Evolutionary conservation across 2,888 invertebrate species (phyloP), one percentile per base, ranked within the genome.

Genomic region (Folsomia candida): DNA sequence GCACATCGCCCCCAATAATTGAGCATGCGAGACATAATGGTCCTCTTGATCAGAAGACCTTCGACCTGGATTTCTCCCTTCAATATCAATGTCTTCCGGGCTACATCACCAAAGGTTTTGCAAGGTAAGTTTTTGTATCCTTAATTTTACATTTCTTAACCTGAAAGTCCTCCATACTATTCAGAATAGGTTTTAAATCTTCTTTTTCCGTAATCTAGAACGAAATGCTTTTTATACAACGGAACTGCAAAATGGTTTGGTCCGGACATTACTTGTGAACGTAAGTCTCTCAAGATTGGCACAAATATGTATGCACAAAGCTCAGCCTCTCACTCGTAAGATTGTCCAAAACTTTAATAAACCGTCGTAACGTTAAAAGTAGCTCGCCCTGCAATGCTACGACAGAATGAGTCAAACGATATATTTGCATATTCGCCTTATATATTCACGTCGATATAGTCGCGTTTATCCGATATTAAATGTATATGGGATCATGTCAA

Each of bases 1-100:
- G 94, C 83, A 87, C 91, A n/a, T 88, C 89, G 67, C 93, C 94
- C 0, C 93, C 92, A 0, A 88, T 89, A 67, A 90, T 94, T 74
- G 90, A 91, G 81, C 92, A 94, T 82, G 93, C 94, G 0, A 87
- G 91, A 37, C 92, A 97, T 85, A 94, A 95, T 67, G 95, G 94
- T 0, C 87, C 92, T 0, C 88, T 90, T 0, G 94, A 93, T 78
- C 94, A 95, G 83, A 89, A 89, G 6, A 92, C 93, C 27, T 97
- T 94, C 82, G 93, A 94, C 81, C 85, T 95, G 78, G 94, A 95
- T 81, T 91, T 92, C 14, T 91, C 91, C 0, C 89, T 97, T 2
- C 91, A 93, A 83, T 99, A 98, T 85, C 91, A 91, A 82, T 98
- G 98, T 81, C 90, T 91, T 81, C 91, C 91, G n/a, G 98, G 98